Evolutionary conservation across 2,113 vertebrate species (phyloP), one percentile per base, ranked within the genome.

Genomic region (Macquaria ambigua): DNA sequence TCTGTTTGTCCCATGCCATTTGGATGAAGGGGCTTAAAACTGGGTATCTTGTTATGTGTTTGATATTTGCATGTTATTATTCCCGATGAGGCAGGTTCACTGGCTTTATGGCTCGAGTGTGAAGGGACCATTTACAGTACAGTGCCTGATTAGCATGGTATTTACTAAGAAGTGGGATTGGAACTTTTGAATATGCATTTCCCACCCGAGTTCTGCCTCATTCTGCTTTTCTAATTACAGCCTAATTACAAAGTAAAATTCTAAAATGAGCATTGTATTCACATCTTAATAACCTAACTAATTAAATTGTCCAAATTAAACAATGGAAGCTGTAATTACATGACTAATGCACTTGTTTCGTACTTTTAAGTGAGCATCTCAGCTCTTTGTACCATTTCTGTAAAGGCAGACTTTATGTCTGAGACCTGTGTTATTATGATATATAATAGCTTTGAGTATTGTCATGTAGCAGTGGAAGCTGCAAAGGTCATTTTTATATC

Each of bases 171-270:
- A 81, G 79, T 52, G 80, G 41, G 59, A 81, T 81, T 79, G 89
- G 39, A 79, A 31, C 80, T 83, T 87, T 88, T 80, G 81, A 95
- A 92, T 86, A 87, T 85, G 62, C 55, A 91, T 95, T 94, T 94
- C 93, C 93, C 94, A 94, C 66, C 86, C 94, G 93, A 93, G 75
- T 86, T 93, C 76, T 83, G 68, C 59, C 83, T 93, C 85, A 87
- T 92, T 93, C 82, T 84, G 73, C 84, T 92, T 91, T 85, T 81
- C 74, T 89, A 88, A 94, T 94, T 93, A 88, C 74, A 79, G 25
- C 75, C 85, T 93, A 85, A 95, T 95, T 95, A 93, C 78, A 87
- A 91, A 94, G 82, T 92, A 72, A 92, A 93, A 93, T 92, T 78
- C 52, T 63, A 87, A 81, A 90, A 90, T 88, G 72, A 94, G 74